Evolutionary conservation across 1,140 invertebrate genomes (phyloP).

Genomic region (Delia radicum): DNA sequence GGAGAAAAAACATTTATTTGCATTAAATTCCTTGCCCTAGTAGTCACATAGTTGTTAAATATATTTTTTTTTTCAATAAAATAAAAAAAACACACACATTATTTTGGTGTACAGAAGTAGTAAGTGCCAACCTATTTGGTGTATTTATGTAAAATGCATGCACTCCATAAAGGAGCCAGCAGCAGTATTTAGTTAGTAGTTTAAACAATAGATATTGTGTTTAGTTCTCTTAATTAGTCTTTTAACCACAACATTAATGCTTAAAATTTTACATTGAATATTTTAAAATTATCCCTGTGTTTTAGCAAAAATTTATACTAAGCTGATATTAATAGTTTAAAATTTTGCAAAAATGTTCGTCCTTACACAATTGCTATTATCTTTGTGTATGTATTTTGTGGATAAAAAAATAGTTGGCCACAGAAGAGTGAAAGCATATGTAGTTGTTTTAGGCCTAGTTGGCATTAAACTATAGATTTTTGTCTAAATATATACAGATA

Average conservation of each 20-base stretch:
- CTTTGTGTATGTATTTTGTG: too few species aligned
- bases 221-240: constrained; percentile 11
- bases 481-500: neutral
- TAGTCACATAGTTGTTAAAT: too few species aligned
- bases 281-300: neutral
- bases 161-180: neutral
- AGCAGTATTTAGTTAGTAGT: neutral
- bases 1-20: too few species aligned
- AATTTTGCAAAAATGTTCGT: too few species aligned
- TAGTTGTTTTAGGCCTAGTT: neutral
- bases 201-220: neutral
- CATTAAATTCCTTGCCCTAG: too few species aligned
- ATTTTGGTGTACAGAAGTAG: neutral
- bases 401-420: too few species aligned
- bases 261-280: neutral
- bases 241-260: constrained; percentile 16
- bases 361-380: too few species aligned
- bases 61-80: neutral
- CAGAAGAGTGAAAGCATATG: neutral
- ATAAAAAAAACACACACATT: neutral
- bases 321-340: neutral
- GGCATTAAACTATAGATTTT: neutral
- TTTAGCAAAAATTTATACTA: neutral
- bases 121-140: neutral
- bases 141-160: neutral